These are phyloP conservation scores for Tetheella fluctuosa DNA, from an alignment of 2,888 invertebrate genomes.

Conservation along the genomic window DNA sequence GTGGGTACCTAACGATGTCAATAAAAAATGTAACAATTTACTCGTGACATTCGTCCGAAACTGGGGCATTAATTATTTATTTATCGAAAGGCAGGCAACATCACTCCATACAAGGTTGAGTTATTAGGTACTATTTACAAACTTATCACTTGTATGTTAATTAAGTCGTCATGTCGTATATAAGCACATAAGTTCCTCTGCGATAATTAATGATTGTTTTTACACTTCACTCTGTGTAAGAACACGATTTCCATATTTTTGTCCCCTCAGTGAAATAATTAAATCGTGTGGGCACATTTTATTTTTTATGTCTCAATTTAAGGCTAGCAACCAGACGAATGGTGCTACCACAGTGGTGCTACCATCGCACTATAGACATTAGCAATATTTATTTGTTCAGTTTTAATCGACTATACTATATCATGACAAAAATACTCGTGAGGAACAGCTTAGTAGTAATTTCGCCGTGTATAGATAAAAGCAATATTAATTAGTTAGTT, in stretches of 20 bases:
- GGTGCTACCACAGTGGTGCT: no score
- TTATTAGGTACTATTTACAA: slow-evolving; percentile 54
- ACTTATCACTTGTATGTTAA: slow-evolving; percentile 41
- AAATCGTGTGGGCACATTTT: neutral
- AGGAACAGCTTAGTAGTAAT: no score
- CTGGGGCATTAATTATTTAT: slow-evolving; percentile 41
- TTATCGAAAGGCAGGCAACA: slow-evolving; percentile 37
- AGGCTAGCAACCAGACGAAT: no score
- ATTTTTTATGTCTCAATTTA: no score
- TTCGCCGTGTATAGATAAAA: no score
- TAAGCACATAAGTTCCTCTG: slow-evolving; percentile 19
- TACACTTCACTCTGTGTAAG: neutral
- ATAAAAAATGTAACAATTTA: slow-evolving; percentile 39
- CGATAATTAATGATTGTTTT: neutral
- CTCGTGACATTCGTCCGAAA: slow-evolving; percentile 47
- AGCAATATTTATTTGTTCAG: no score
- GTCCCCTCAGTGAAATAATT: neutral
- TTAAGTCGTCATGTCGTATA: slow-evolving; percentile 30
- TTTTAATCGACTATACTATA: no score
- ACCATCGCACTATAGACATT: no score
- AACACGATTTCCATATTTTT: neutral
- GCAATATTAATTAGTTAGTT: no score
- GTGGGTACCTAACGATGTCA: neutral
- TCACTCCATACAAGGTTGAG: slow-evolving; percentile 47
- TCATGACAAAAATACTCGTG: no score